Evolutionary conservation across 2,797 vertebrate species (phyloP).

Genomic region (Babyrousa celebensis): DNA sequence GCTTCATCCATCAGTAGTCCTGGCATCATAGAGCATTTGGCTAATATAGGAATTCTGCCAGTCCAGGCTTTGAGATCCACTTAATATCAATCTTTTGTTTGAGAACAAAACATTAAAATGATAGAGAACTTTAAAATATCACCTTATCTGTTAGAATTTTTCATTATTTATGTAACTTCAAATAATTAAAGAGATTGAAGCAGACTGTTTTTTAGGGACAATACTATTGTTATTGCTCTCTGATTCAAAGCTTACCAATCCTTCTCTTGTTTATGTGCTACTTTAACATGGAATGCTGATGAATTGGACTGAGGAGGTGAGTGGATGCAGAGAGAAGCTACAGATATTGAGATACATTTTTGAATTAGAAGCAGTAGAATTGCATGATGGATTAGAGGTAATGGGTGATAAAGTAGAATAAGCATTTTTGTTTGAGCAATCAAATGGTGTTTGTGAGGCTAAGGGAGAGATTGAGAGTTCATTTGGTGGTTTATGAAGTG

Average conservation of each 20-base stretch:
- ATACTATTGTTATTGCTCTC: background rate
- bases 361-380: background rate
- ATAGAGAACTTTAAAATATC: conserved; percentile 11
- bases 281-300: conserved; percentile 50
- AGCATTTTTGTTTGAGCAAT: background rate
- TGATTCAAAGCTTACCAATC: conserved; percentile 13
- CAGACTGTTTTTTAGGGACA: background rate
- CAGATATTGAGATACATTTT: background rate
- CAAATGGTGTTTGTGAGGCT: background rate
- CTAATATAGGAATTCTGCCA: background rate
- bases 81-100: conserved; percentile 47
- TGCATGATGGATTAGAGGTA: background rate
- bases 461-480: background rate
- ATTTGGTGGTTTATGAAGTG: background rate
- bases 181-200: conserved; percentile 10
- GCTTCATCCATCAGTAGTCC: background rate
- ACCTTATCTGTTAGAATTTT: background rate
- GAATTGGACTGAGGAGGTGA: background rate
- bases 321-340: background rate
- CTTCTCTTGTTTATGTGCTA: conserved; percentile 40
- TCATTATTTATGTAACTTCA: background rate
- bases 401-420: background rate
- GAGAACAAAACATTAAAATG: background rate
- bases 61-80: conserved; percentile 50
- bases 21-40: background rate